These are phyloP conservation scores for Clarias batrachus DNA, from an alignment of 2,113 vertebrate genomes.

Conservation along the genomic window DNA sequence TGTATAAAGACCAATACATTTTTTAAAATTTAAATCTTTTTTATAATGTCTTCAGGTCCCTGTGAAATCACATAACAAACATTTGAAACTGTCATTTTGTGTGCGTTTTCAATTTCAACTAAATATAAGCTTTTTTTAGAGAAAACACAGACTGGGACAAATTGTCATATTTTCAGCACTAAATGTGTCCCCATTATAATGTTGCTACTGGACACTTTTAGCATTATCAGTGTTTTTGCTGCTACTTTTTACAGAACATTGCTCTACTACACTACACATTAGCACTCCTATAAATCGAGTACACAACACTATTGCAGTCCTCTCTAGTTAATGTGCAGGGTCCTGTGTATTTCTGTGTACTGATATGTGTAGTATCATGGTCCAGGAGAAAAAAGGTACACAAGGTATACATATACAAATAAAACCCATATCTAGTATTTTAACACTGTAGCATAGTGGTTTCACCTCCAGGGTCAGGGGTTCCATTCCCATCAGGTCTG, in stretches of 20 bases:
- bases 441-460: too few relatives aligned
- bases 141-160: neutral
- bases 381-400: neutral
- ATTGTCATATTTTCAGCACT: neutral
- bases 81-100: neutral
- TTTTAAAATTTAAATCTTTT: too few relatives aligned
- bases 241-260: neutral
- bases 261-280: neutral
- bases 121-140: too few relatives aligned
- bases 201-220: neutral
- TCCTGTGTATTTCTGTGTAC: neutral
- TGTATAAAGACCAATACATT: neutral
- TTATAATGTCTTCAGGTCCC: neutral
- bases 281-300: neutral
- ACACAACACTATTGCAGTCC: neutral
- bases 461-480: too few relatives aligned
- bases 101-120: neutral
- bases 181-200: neutral
- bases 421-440: neutral
- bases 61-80: neutral
- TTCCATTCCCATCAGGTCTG: too few relatives aligned
- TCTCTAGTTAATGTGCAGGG: neutral
- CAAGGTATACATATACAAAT: neutral
- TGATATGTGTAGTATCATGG: neutral
- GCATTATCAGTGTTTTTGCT: neutral